Evolutionary conservation across 2,888 invertebrate genomes (phyloP).

Genomic region (Synanthedon tipuliformis): DNA sequence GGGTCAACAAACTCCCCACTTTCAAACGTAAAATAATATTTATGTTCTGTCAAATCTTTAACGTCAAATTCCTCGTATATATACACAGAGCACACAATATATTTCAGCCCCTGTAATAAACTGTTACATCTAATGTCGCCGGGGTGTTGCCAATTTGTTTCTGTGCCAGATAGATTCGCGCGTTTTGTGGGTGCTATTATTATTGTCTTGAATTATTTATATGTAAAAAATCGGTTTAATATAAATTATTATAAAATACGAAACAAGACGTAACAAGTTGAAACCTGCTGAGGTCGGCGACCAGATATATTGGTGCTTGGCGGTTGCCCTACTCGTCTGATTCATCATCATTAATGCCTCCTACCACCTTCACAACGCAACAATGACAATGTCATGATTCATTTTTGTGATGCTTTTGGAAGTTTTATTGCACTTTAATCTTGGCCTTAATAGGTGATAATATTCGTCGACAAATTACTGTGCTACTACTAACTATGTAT

Average conservation of each 20-base stretch:
- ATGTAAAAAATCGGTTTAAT: neutral
- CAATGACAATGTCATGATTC: conserved; percentile 14
- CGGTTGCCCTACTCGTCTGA: conserved; percentile 45
- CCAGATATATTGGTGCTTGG: conserved; percentile 34
- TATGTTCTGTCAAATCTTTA: conserved; percentile 37
- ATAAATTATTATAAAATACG: conserved; percentile 2
- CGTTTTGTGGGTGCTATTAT: neutral
- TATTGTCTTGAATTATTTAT: neutral
- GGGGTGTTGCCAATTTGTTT: conserved; percentile 29
- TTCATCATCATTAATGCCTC: conserved; percentile 29
- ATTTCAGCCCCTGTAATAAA: conserved; percentile 13
- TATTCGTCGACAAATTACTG: no score
- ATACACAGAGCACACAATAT: conserved; percentile 11
- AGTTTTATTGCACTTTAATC: no score
- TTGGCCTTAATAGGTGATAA: no score
- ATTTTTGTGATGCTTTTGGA: neutral
- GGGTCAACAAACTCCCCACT: conserved; percentile 61
- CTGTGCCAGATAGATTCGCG: neutral
- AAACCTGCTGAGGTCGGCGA: conserved; percentile 65
- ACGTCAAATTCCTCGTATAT: conserved; percentile 26
- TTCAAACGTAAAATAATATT: conserved; percentile 48
- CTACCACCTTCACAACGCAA: conserved; percentile 28
- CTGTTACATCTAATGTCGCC: conserved; percentile 27
- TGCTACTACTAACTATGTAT: no score
- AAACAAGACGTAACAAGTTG: conserved; percentile 59